Conservation (phyloP, 92 coral and sea anemone genomes). For the Muricea muricata region DNA sequence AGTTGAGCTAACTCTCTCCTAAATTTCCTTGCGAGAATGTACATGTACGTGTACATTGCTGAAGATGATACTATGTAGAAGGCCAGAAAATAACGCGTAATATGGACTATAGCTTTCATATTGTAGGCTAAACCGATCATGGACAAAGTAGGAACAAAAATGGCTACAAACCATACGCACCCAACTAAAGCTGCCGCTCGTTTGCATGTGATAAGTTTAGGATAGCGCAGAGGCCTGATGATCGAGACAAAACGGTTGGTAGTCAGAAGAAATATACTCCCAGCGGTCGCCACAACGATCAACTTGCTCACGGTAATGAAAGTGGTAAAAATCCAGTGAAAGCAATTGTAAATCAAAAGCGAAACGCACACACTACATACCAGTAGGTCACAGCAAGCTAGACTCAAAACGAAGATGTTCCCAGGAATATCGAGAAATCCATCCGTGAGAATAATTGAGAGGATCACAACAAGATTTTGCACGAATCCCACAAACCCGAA, state of each 20-base stretch:
- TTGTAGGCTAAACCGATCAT: background rate
- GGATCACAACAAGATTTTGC: conserved; percentile 28
- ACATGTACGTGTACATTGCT: conserved; percentile 16
- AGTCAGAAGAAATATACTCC: conserved; percentile 27
- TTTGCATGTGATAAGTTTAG: background rate
- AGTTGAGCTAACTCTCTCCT: background rate
- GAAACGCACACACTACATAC: conserved; percentile 12
- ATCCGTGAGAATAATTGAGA: conserved; percentile 4
- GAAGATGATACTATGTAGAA: conserved; percentile 1
- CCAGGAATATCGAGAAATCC: conserved; percentile 23
- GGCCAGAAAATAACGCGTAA: conserved; percentile 6
- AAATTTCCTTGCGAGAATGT: conserved; percentile 1
- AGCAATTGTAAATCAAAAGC: conserved; percentile 27
- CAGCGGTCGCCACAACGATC: conserved; percentile 7
- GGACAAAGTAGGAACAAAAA: background rate
- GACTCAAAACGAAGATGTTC: conserved; percentile 15
- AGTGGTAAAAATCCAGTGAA: conserved; percentile 13
- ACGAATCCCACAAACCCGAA: conserved; percentile 13
- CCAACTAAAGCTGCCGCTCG: conserved; percentile 5
- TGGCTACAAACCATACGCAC: background rate
- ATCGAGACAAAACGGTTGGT: background rate
- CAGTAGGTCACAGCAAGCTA: conserved; percentile 16
- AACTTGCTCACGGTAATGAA: conserved; percentile 17
- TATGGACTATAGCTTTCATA: background rate
- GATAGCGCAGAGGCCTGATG: background rate